A percentile compares a stretch with the other conserved stretches of the same genome.
Evolutionary conservation across 2,797 vertebrate species (phyloP).

Genomic region (Protonibea diacanthus): DNA sequence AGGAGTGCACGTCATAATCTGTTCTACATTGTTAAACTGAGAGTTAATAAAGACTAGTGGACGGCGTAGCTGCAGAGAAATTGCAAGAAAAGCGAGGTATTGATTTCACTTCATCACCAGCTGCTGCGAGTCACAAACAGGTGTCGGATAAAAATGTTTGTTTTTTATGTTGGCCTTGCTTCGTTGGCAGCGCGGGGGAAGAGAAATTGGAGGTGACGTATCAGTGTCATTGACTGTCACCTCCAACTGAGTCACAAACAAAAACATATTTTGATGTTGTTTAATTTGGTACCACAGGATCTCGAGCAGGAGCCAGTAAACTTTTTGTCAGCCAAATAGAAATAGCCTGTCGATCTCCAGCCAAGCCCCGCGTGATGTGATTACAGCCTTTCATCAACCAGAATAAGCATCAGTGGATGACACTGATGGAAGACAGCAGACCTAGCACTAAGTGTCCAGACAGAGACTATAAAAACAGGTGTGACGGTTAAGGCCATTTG

Average conservation of each 20-base stretch:
- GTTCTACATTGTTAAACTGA: conserved; percentile 43
- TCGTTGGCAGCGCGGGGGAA: background rate
- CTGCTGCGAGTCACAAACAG: conserved; percentile 44
- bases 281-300: conserved; percentile 25
- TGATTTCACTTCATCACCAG: conserved; percentile 49
- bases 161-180: background rate
- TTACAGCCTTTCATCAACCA: background rate
- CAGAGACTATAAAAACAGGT: background rate
- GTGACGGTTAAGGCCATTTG: background rate
- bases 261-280: conserved; percentile 19
- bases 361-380: background rate
- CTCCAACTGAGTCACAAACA: conserved; percentile 20
- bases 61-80: conserved; percentile 25
- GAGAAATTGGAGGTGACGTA: background rate
- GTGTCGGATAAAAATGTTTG: conserved; percentile 16
- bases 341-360: background rate
- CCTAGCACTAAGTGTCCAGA: background rate
- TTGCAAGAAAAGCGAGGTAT: conserved; percentile 10
- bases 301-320: background rate
- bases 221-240: conserved; percentile 18
- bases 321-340: background rate
- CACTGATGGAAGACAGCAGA: background rate
- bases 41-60: conserved; percentile 44
- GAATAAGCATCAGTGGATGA: background rate
- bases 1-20: conserved; percentile 34